A percentile compares a stretch with the other conserved stretches of the same genome.
Evolutionary conservation across 92 coral and sea anemone genomes (phyloP).

Genomic region (Zoanthus sansibaricus): DNA sequence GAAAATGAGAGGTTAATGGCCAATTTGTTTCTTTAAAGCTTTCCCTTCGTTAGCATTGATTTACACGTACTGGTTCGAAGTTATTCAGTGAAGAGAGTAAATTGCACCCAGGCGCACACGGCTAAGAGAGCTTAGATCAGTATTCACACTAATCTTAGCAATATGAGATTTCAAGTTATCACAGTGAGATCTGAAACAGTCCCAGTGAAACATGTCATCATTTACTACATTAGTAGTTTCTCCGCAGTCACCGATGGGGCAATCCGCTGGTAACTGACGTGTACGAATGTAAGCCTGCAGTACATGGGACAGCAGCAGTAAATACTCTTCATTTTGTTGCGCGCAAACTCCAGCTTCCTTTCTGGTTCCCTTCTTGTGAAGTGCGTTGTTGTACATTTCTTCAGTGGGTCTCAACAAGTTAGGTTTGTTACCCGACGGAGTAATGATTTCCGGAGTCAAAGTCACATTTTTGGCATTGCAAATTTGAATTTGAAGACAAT

Average conservation of each 20-base stretch:
- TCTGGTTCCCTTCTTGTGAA: background rate
- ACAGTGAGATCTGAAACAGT: conserved; percentile 21
- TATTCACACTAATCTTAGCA: background rate
- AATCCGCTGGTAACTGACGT: background rate
- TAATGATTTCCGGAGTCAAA: background rate
- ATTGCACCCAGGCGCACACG: conserved; percentile 16
- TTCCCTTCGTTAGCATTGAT: no score
- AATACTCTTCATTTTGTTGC: conserved; percentile 5
- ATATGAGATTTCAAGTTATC: conserved; percentile 18
- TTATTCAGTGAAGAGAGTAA: background rate
- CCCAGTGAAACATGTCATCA: conserved; percentile 26
- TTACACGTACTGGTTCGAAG: no score
- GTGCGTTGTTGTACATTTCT: background rate
- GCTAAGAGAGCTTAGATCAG: background rate
- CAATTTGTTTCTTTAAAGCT: background rate
- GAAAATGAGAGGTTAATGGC: no score
- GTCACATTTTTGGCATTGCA: background rate
- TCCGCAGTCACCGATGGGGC: background rate
- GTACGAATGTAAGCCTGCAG: conserved; percentile 2
- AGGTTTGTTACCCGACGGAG: background rate
- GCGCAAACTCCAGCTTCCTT: conserved; percentile 5
- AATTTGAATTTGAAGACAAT: background rate
- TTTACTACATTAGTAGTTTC: background rate
- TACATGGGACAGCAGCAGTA: conserved; percentile 13
- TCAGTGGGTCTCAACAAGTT: conserved; percentile 15